Conservation (phyloP, 2,888 invertebrate genomes). For the Dioctria linearis region DNA sequence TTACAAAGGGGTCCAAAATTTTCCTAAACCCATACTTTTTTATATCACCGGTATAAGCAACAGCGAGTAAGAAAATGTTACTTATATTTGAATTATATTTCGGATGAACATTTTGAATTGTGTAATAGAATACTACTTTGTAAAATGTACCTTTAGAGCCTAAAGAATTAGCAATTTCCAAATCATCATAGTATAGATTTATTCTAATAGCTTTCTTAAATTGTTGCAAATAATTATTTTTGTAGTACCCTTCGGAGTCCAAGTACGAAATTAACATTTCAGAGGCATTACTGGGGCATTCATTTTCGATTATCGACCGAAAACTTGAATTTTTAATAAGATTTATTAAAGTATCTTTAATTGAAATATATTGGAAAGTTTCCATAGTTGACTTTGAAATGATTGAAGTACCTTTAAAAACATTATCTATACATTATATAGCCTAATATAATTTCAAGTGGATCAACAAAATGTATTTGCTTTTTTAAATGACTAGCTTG, state of each 20-base stretch:
- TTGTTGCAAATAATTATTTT: not conserved
- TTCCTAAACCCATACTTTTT: constrained; percentile 51
- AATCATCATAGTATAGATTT: constrained; percentile 52
- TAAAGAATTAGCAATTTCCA: constrained; percentile 45
- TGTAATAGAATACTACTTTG: constrained; percentile 52
- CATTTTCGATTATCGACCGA: not conserved
- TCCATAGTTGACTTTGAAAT: constrained; percentile 28
- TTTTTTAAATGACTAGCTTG: not conserved
- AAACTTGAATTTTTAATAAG: not conserved
- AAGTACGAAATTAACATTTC: not conserved
- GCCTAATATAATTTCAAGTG: not conserved
- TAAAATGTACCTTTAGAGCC: constrained; percentile 52
- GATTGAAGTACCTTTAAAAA: not conserved
- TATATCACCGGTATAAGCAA: constrained; percentile 47
- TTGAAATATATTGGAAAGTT: constrained; percentile 3
- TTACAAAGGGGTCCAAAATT: constrained; percentile 45
- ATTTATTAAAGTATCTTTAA: not conserved
- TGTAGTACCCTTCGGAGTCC: not conserved
- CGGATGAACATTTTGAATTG: constrained; percentile 39
- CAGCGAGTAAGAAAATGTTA: constrained; percentile 47
- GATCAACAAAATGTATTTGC: not conserved
- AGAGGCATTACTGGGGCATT: no score
- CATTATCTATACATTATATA: not conserved
- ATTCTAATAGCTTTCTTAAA: not conserved
- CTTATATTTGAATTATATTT: constrained; percentile 29